These are phyloP conservation scores for Otolemur garnettii DNA, from an alignment of 2,113 vertebrate species.

Conservation along the genomic window DNA sequence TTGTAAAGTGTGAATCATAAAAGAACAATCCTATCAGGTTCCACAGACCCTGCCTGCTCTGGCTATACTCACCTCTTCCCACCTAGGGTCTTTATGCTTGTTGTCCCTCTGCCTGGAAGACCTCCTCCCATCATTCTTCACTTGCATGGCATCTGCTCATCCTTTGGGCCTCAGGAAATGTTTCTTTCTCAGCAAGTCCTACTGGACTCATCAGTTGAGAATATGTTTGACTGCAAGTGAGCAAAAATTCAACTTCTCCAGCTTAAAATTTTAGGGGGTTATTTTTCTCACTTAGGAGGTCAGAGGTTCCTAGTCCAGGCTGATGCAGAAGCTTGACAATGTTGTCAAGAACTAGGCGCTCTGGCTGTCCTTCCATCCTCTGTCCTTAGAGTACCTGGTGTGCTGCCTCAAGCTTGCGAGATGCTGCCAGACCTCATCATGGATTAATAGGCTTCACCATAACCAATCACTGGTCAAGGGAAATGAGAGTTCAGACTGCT, in stretches of 20 bases:
- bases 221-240: neutral
- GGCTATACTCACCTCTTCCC: neutral
- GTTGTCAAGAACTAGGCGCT: neutral
- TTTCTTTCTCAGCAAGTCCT: neutral
- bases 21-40: neutral
- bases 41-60: neutral
- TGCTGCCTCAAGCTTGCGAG: neutral
- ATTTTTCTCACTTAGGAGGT: neutral
- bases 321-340: neutral
- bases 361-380: neutral
- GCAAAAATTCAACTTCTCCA: neutral
- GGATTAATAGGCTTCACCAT: neutral
- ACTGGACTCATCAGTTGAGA: neutral
- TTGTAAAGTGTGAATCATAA: neutral
- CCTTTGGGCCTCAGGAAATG: neutral
- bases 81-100: neutral
- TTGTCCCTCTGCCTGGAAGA: too few relatives aligned
- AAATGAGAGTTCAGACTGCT: neutral
- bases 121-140: neutral
- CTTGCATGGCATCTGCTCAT: neutral
- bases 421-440: neutral
- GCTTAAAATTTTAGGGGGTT: neutral
- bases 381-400: neutral
- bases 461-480: neutral
- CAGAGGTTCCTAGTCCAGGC: neutral